Base-by-base conservation (phyloP, 2,113 vertebrate genomes). In the Halichoerus grypus region DNA sequence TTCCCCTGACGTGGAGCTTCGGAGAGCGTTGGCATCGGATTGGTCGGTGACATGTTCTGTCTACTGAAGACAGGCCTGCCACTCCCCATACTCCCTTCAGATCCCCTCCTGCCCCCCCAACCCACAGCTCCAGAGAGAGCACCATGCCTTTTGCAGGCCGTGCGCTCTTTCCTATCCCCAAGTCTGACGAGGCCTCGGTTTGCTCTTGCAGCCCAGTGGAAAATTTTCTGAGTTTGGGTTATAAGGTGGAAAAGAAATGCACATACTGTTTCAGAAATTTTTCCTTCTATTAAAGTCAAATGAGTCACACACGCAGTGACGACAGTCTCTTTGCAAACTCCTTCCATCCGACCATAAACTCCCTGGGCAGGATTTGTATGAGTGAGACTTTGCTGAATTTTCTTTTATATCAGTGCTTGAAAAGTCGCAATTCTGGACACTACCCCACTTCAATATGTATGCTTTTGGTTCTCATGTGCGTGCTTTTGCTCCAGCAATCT, bases 221-320 rank as follows among this genome's bases (percentile, higher is more conserved):
- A 97, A 97, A 5, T 91, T 92, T 95, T 94, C 67, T 93, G 83
- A 88, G 46, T 92, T 84, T 92, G 67, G 42, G n/a, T 91, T 91
- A 71, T 42, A 94, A 91, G 55, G 65, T 83, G 80, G 39, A 63
- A 96, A 96, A 93, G 63, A 97, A 96, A 95, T 69, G 15, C 74
- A 74, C 72, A 22, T 15, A 36, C 46, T 86, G 28, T 39, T 85
- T 95, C 53, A 77, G 72, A 88, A 83, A 74, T 7, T 19, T 87
- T 97, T 93, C 59, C 79, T 96, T 82, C 71, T 88, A 7, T 90
- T 87, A 92, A 91, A 97, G 49, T 88, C 63, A 79, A 76, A 85
- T 49, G n/a, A 96, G 87, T 92, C 79, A 67, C 36, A 21, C 11
- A 5, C 39, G 15, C 46, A 31, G 61, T 28, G 49, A 83, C 6